Evolutionary conservation across 2,797 vertebrate species (phyloP).

Genomic region (Apogon talboti): DNA sequence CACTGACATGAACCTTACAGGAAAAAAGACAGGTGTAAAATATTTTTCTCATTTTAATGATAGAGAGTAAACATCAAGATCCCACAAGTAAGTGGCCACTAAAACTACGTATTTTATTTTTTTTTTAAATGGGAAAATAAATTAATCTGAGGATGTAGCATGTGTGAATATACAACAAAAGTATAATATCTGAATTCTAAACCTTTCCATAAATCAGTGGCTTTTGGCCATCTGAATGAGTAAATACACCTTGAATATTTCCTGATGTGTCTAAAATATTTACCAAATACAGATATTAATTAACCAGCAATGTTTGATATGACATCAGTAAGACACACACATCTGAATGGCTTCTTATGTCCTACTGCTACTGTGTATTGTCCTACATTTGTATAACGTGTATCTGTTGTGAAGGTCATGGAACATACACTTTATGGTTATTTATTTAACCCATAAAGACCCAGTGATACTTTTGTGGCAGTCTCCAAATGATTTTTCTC

Average conservation of each 20-base stretch:
- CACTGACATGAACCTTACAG: background rate
- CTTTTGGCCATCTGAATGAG: too few species aligned
- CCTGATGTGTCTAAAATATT: conserved; percentile 24
- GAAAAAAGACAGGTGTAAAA: conserved; percentile 4
- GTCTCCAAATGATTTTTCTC: too few species aligned
- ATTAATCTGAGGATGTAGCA: background rate
- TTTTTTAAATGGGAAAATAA: background rate
- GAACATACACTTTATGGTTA: too few species aligned
- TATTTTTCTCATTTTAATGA: background rate
- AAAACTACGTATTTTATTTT: background rate
- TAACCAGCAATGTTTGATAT: background rate
- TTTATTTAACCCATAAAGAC: too few species aligned
- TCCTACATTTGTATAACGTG: too few species aligned
- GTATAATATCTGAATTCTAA: background rate
- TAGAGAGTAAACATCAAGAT: background rate
- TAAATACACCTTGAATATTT: conserved; percentile 54
- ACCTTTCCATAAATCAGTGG: too few species aligned
- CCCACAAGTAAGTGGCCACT: background rate
- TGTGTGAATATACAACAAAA: background rate
- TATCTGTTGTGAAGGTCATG: too few species aligned
- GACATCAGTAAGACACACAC: conserved; percentile 14
- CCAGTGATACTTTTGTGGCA: too few species aligned
- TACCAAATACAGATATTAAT: conserved; percentile 25
- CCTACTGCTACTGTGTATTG: background rate
- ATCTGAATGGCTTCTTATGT: conserved; percentile 7